Conservation (phyloP, 2,888 invertebrate genomes). For the Syrista parreyssii region DNA sequence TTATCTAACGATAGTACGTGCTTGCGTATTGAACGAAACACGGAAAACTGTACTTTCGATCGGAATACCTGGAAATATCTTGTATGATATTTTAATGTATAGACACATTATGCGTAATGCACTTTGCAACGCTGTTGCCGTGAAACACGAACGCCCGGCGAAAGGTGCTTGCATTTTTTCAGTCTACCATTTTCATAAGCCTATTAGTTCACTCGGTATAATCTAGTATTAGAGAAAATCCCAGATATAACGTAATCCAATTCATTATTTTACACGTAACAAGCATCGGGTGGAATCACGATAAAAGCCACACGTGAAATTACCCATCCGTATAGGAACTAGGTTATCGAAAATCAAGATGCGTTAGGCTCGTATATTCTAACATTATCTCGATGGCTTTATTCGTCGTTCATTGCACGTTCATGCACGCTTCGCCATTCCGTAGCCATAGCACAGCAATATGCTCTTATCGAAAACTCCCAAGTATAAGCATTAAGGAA, state of each 20-base stretch:
- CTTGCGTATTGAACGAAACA: background rate
- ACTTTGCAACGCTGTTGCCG: background rate
- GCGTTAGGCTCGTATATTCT: conserved; percentile 16
- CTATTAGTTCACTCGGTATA: background rate
- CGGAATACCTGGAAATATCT: background rate
- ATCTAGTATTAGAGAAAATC: background rate
- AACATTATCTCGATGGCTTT: conserved; percentile 23
- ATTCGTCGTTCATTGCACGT: conserved; percentile 14
- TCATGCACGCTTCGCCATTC: conserved; percentile 3
- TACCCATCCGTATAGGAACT: background rate
- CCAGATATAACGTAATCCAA: background rate
- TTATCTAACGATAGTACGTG: background rate
- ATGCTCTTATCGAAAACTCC: background rate
- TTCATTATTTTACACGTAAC: background rate
- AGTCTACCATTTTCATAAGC: background rate
- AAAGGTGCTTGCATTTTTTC: background rate
- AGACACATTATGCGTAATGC: background rate
- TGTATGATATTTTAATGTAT: background rate
- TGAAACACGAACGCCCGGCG: background rate
- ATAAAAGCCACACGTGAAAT: background rate
- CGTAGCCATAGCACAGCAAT: background rate
- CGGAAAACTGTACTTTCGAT: background rate
- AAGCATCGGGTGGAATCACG: background rate
- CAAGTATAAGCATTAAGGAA: background rate
- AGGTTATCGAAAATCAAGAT: conserved; percentile 22